These are phyloP conservation scores for Tangara arthus DNA, from an alignment of 2,797 vertebrate species.

Conservation along the genomic window DNA sequence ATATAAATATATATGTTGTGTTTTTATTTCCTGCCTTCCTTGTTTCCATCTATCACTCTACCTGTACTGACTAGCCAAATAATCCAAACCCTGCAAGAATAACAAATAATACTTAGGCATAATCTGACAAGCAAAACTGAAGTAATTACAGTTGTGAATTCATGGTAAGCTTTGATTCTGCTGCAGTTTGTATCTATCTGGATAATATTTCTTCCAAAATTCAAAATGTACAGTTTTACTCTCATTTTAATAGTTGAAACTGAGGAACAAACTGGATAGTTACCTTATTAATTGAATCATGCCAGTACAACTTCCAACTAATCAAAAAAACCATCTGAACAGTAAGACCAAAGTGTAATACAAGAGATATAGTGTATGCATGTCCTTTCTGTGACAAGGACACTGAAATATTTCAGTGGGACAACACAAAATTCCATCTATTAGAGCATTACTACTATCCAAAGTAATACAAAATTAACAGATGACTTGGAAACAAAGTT, in stretches of 20 bases:
- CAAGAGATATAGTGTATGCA: not conserved
- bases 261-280: not conserved
- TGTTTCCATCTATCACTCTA: not conserved
- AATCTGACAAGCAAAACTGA: not conserved
- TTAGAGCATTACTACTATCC: not conserved
- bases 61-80: not conserved
- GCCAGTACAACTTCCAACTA: not conserved
- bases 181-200: not conserved
- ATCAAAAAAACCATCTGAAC: not conserved
- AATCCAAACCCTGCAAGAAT: not conserved
- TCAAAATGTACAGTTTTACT: not conserved
- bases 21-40: not conserved
- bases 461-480: not conserved
- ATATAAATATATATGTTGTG: not conserved
- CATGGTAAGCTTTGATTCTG: not conserved
- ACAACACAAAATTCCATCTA: not conserved
- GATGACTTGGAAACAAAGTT: not conserved
- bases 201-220: not conserved
- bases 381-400: not conserved
- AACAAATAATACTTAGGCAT: not conserved
- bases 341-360: not conserved
- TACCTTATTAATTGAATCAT: not conserved
- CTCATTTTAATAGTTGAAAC: not conserved
- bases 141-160: not conserved
- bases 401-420: not conserved